Percentiles rank a stretch among this genome's conserved stretches.
phyloP scores from a whole-genome alignment of 1,140 invertebrate genomes.

The Drosophila nigromelanica region DNA sequence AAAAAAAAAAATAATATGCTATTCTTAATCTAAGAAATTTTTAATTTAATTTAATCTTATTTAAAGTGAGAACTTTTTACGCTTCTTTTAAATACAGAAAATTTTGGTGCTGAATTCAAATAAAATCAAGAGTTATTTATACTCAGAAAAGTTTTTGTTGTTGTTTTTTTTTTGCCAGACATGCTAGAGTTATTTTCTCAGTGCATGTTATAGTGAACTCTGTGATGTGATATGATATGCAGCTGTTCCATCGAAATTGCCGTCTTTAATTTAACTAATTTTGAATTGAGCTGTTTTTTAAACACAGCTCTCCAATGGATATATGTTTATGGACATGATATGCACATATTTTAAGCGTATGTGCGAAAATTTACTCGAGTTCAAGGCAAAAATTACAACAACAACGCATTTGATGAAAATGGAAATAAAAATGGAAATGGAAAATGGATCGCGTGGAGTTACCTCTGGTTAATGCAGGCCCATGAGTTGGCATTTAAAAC shows the following conservation, averaged over 20 bases:
- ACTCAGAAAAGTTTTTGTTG: too few relatives aligned
- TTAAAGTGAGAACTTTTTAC: too few relatives aligned
- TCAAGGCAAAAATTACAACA: slow-evolving; percentile 39
- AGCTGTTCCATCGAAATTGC: slow-evolving; percentile 52
- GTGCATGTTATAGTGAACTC: too few relatives aligned
- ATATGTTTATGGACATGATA: slow-evolving; percentile 33
- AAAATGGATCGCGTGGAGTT: slow-evolving; percentile 6
- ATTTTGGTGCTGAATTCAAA: too few relatives aligned
- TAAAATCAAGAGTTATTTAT: too few relatives aligned
- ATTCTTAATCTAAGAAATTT: too few relatives aligned
- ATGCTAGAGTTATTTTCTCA: too few relatives aligned
- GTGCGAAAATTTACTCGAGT: slow-evolving; percentile 54
- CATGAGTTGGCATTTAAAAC: slow-evolving; percentile 38
- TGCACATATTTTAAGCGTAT: slow-evolving; percentile 67
- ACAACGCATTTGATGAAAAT: slow-evolving; percentile 7
- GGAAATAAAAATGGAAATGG: too few relatives aligned
- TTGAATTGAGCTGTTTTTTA: slow-evolving; percentile 43
- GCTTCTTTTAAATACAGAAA: too few relatives aligned
- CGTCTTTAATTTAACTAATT: slow-evolving; percentile 72
- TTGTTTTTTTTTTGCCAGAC: too few relatives aligned
- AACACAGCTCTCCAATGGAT: slow-evolving; percentile 20
- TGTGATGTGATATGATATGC: background rate
- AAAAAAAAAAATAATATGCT: too few relatives aligned
- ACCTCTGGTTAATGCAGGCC: slow-evolving; percentile 11
- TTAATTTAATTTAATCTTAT: too few relatives aligned